These are phyloP conservation scores for Periphyllus acericola DNA, from an alignment of 2,888 invertebrate species.

Conservation along the genomic window DNA sequence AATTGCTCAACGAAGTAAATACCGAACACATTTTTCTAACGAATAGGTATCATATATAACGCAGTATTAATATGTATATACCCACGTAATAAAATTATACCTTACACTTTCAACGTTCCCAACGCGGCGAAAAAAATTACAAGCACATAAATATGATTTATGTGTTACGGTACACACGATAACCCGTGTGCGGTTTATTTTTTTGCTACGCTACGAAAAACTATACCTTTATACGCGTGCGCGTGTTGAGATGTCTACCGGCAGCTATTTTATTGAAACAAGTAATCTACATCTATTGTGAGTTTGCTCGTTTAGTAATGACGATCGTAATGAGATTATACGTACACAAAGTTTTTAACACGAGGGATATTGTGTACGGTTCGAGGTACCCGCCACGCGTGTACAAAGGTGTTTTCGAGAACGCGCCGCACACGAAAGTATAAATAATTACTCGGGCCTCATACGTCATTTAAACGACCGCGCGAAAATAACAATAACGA, in stretches of 20 bases:
- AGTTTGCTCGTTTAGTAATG: conserved; percentile 5
- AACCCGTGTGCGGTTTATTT: background rate
- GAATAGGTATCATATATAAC: background rate
- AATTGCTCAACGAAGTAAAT: background rate
- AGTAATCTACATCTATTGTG: background rate
- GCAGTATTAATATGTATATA: no score
- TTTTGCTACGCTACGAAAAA: background rate
- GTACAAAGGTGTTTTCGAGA: background rate
- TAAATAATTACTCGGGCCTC: background rate
- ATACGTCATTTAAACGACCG: background rate
- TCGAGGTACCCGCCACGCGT: background rate
- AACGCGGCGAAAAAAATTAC: background rate
- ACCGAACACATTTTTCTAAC: background rate
- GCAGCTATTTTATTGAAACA: background rate
- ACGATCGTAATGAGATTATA: background rate
- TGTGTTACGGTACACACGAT: no score
- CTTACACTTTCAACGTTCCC: background rate
- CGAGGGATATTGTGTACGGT: background rate
- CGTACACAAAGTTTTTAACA: background rate
- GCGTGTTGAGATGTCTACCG: background rate
- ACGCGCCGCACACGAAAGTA: background rate
- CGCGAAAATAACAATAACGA: background rate
- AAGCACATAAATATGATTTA: background rate
- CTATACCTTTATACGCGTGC: background rate
- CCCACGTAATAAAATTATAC: background rate